phyloP scores from a whole-genome alignment of 2,113 vertebrate genomes.

The Oncorhynchus keta region DNA sequence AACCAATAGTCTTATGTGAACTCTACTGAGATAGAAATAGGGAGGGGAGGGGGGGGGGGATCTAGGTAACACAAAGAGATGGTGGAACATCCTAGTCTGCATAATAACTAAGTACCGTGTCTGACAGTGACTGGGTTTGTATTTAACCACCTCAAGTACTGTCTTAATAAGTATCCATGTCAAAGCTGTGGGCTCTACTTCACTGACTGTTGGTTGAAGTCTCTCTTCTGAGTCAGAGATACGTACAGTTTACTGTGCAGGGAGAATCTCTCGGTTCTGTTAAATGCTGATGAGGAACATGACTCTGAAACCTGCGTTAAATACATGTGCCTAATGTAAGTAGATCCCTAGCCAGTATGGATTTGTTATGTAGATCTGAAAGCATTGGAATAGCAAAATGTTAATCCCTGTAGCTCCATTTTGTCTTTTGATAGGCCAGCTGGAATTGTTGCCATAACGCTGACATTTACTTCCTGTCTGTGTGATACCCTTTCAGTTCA shows the following conservation, averaged over 20 bases:
- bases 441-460: too few relatives aligned
- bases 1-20: conserved; percentile 54
- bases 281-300: conserved; percentile 43
- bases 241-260: not conserved
- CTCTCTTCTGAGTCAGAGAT: conserved; percentile 34
- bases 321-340: not conserved
- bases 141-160: not conserved
- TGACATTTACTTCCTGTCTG: too few relatives aligned
- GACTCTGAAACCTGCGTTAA: conserved; percentile 36
- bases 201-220: conserved; percentile 39
- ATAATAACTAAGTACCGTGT: conserved; percentile 59
- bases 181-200: conserved; percentile 38
- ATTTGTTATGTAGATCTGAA: not conserved
- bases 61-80: conserved; percentile 57
- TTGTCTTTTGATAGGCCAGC: too few relatives aligned
- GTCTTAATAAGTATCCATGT: conserved; percentile 45
- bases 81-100: conserved; percentile 58
- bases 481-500: too few relatives aligned
- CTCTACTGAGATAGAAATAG: conserved; percentile 32
- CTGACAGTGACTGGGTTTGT: conserved; percentile 28
- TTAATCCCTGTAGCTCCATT: too few relatives aligned
- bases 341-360: too few relatives aligned
- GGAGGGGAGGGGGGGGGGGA: not conserved
- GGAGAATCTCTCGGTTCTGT: conserved; percentile 30
- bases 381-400: too few relatives aligned